These are phyloP conservation scores for Chitala chitala DNA, from an alignment of 2,113 vertebrate genomes.

Conservation along the genomic window DNA sequence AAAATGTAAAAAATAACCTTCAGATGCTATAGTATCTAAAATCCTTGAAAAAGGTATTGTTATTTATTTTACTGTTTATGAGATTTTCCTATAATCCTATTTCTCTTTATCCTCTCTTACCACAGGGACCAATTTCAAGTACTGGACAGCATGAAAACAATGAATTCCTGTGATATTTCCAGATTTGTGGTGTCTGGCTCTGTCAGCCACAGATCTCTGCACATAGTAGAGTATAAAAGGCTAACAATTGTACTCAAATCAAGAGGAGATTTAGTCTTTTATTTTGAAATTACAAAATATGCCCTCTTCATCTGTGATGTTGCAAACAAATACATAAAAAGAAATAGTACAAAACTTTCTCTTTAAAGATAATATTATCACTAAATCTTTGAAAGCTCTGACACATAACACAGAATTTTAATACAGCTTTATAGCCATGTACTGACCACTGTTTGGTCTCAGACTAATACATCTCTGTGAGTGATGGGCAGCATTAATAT, in stretches of 20 bases:
- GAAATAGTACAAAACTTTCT: not conserved
- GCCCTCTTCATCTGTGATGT: not conserved
- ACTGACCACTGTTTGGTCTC: too few species aligned
- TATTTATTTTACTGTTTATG: slow-evolving; percentile 41
- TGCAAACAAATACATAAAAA: not conserved
- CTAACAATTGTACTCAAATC: slow-evolving; percentile 24
- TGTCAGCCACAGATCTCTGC: slow-evolving; percentile 33
- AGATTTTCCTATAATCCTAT: slow-evolving; percentile 44
- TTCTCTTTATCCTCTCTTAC: slow-evolving; percentile 29
- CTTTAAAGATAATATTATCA: not conserved
- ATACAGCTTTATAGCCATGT: too few species aligned
- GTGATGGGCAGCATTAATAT: too few species aligned
- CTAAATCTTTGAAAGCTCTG: not conserved
- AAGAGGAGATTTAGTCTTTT: slow-evolving; percentile 34
- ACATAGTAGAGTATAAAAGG: slow-evolving; percentile 22
- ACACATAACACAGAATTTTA: not conserved
- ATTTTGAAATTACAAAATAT: slow-evolving; percentile 31
- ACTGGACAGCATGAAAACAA: slow-evolving; percentile 25
- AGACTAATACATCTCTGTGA: too few species aligned
- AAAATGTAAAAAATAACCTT: not conserved
- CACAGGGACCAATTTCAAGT: slow-evolving; percentile 26
- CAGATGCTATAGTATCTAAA: slow-evolving; percentile 14
- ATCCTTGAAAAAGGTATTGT: slow-evolving; percentile 35
- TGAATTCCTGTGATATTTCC: slow-evolving; percentile 30
- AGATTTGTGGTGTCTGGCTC: slow-evolving; percentile 33